Percentiles rank a stretch among this genome's conserved stretches.
phyloP scores from a whole-genome alignment of 23 tunicate genomes.

The Diplosoma virens region DNA sequence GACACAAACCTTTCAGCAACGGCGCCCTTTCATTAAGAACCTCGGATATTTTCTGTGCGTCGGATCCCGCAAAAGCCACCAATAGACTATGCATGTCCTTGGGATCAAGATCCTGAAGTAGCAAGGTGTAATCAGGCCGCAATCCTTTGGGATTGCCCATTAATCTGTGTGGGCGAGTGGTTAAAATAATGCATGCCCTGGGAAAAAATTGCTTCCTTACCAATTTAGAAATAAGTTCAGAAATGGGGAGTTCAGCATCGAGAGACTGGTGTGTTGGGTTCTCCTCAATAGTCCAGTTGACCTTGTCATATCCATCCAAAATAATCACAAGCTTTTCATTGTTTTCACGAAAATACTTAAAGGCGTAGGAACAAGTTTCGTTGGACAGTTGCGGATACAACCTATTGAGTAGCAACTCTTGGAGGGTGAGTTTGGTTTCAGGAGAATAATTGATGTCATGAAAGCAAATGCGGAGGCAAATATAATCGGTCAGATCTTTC shows the following conservation, averaged over 20 bases:
- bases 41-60: conserved; percentile 1
- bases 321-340: conserved; percentile 17
- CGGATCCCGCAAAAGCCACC: background rate
- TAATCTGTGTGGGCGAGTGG: conserved; percentile 25
- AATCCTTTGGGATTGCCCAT: background rate
- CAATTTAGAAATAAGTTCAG: background rate
- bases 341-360: background rate
- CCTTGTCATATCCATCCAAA: conserved; percentile 32
- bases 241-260: conserved; percentile 1
- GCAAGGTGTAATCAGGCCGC: background rate
- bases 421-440: background rate
- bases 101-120: conserved; percentile 11
- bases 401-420: conserved; percentile 8
- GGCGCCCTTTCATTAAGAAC: background rate
- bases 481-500: background rate
- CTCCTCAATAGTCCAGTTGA: background rate
- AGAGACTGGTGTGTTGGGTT: conserved; percentile 1
- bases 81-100: background rate
- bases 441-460: conserved; percentile 4
- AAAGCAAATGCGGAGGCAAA: conserved; percentile 11
- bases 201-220: conserved; percentile 23
- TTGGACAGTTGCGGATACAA: background rate
- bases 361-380: background rate
- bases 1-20: conserved; percentile 2
- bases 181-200: background rate